These are phyloP conservation scores for Dicyrtomina minuta DNA, from an alignment of 2,888 invertebrate genomes.

Conservation along the genomic window DNA sequence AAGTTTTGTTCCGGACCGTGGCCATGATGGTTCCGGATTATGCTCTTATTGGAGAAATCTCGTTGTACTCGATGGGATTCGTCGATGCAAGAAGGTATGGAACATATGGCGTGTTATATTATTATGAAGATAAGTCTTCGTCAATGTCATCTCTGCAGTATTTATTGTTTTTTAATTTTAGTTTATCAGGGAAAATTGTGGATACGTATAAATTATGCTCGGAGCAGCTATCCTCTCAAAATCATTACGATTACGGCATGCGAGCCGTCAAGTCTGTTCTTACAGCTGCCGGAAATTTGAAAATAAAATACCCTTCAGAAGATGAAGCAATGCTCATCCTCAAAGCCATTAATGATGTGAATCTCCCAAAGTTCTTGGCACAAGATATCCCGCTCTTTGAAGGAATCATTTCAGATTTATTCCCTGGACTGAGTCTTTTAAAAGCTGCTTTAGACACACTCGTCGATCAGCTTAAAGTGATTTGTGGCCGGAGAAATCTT, in stretches of 20 bases:
- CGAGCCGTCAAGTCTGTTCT: slow-evolving; percentile 89
- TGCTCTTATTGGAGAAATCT: slow-evolving; percentile 93
- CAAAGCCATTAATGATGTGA: slow-evolving; percentile 89
- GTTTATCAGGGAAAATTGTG: slow-evolving; percentile 88
- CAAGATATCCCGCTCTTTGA: slow-evolving; percentile 69
- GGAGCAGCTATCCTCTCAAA: slow-evolving; percentile 88
- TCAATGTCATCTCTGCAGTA: slow-evolving; percentile 71
- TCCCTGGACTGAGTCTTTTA: slow-evolving; percentile 79
- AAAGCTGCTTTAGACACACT: slow-evolving; percentile 78
- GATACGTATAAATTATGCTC: slow-evolving; percentile 92
- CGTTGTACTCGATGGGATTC: slow-evolving; percentile 91
- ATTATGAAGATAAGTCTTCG: too few species aligned
- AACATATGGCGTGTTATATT: too few species aligned
- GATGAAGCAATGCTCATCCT: slow-evolving; percentile 81
- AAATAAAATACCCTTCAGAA: slow-evolving; percentile 75
- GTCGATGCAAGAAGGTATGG: too few species aligned
- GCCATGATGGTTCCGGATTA: slow-evolving; percentile 99
- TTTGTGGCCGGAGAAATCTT: slow-evolving; percentile 70
- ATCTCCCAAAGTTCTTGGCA: slow-evolving; percentile 84
- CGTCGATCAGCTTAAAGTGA: slow-evolving; percentile 66
- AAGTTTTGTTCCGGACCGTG: slow-evolving; percentile 81
- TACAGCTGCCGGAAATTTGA: slow-evolving; percentile 83
- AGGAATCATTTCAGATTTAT: slow-evolving; percentile 88
- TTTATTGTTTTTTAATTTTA: too few species aligned
- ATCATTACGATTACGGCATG: slow-evolving; percentile 96